A percentile compares a stretch with the other conserved stretches of the same genome.
phyloP scores from a whole-genome alignment of 2,888 invertebrate species.

The Tolmerus cingulatus region DNA sequence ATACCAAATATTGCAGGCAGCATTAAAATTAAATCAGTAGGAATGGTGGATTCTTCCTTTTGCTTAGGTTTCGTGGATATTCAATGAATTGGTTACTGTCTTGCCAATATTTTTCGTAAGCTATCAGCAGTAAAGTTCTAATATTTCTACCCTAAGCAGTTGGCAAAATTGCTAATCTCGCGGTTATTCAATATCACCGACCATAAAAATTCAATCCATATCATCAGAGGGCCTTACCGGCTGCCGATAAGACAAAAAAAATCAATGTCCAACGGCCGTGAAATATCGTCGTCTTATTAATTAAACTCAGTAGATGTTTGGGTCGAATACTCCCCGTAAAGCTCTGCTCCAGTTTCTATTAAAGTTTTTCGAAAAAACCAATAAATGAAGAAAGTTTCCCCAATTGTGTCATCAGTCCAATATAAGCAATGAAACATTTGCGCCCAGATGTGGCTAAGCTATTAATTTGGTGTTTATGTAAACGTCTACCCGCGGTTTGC shows the following conservation, averaged over 20 bases:
- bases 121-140: too few relatives aligned
- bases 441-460: neutral
- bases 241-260: neutral
- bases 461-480: neutral
- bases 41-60: too few relatives aligned
- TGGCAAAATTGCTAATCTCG: neutral
- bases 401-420: neutral
- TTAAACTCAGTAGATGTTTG: neutral
- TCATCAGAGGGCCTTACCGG: neutral
- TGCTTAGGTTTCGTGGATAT: too few relatives aligned
- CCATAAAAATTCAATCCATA: neutral
- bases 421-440: neutral
- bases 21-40: too few relatives aligned
- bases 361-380: neutral
- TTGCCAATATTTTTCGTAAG: too few relatives aligned
- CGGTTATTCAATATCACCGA: neutral
- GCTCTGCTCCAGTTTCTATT: neutral
- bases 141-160: too few relatives aligned
- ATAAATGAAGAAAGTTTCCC: neutral
- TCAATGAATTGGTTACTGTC: too few relatives aligned
- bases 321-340: neutral
- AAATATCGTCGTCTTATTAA: neutral
- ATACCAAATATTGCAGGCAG: too few relatives aligned
- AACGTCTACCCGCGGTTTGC: neutral
- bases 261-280: neutral